Evolutionary conservation across 1,140 invertebrate genomes (phyloP), one percentile per base, ranked within the genome.

Genomic region (Drosophila nannoptera): DNA sequence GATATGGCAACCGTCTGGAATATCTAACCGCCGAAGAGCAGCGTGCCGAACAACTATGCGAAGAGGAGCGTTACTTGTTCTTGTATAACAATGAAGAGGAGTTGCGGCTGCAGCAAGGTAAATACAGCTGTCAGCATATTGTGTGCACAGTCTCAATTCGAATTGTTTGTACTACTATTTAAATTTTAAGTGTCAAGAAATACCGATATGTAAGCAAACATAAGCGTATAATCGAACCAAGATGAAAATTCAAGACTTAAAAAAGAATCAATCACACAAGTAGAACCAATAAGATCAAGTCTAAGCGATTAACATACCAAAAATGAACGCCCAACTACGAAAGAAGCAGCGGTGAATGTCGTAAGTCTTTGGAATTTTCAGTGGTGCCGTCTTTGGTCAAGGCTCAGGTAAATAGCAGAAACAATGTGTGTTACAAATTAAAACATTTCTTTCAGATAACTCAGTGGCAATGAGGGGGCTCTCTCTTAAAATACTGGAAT

Each of bases 11-110:
- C 63, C 91, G 92, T 22, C 91, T 92, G 48, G 92, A 93, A 53
- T 93, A 92, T 78, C 90, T 97, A 11, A 94, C 93, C 49, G 93
- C 94, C 70, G 93, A 94, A 45, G 96, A 98, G 90, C 91, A 93
- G 70, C 93, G 94, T 88, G 92, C 96, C 60, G 96, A 98, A 89
- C 94, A 94, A 77, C 90, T 97, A 12, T 97, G 96, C 89, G 97
- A 98, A 89, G 94, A 96, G 86, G 97, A 98, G 91, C 90, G 97
- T 32, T 98, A 97, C 90, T 90, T 94, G 46, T 96, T 96, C 29
- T 91, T 98, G 1, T 93, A 95, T 78, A 95, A 94, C 65, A 96
- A 97, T 90, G 95, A 96, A 87, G 94, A 94, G 75, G 96, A 97
- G 87, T 94, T 96, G 82, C 92, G 94, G 60, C 91, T 96, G 90